Base-by-base conservation (phyloP, 23 tunicate species). In the Trididemnum nubilum region DNA sequence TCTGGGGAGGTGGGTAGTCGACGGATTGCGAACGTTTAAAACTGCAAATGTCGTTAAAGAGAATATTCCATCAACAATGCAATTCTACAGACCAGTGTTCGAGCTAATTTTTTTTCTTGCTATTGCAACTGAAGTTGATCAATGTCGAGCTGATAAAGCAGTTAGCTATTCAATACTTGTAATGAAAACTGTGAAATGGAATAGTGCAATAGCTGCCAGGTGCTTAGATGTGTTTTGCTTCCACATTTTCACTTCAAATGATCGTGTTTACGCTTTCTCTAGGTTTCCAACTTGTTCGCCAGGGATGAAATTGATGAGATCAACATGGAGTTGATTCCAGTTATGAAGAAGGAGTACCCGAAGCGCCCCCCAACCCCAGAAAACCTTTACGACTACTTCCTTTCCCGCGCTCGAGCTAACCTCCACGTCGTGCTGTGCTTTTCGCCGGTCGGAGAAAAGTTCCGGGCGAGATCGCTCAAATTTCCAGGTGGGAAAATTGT, bases 401-500 rank as follows among this genome's bases (percentile, higher is more conserved):
- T 89, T 1, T 81, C 89, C 1, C 85, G 95, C 1, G 95, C 80
- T 28, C 85, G 89, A 27, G 63, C 85, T 18, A 89, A 89, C 51
- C 81, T 89, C 22, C 95, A 89, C 76, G 87, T 89, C 24, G 95
- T 89, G 28, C 82, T 89, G 24, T 89, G 95, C 81, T 89, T 89
- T 52, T 89, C 95, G 33, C 95, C 95, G 31, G 95, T 89, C 49
- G 95, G 95, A 12, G 95, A 89, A 38, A 84, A 89, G 77, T 89
- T 89, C 52, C 65, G 95, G 21, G 85, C 71, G 0, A 70, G 95
- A 30, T 84, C 95, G n/a, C 85, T 89, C 35, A 89, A 89, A 78
- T 89, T 89, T 79, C 95, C 95, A 74, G 95, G 91, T 86, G 0
- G 19, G 4, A n/a, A 63, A n/a, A n/a, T n/a, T n/a, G n/a, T n/a